Conservation (phyloP, 1,140 invertebrate species). For the Sitobion miscanthi region DNA sequence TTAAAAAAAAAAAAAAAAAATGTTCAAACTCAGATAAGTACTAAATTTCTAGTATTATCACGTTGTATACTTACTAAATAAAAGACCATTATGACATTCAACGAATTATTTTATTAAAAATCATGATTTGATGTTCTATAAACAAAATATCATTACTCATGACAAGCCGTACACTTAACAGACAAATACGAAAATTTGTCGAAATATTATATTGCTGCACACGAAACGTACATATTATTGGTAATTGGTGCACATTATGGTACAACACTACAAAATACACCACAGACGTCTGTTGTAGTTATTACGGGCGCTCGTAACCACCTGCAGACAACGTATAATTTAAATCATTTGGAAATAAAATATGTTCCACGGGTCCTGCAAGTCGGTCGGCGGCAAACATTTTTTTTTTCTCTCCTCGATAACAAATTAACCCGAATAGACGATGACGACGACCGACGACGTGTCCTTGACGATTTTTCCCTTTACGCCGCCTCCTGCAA, state of each 20-base stretch:
- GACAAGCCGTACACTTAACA: background rate
- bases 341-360: conserved; percentile 1
- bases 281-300: background rate
- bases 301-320: background rate
- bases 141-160: background rate
- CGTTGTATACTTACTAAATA: background rate
- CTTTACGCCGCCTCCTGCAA: background rate
- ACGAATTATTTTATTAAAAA: background rate
- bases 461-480: conserved; percentile 21
- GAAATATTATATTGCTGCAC: background rate
- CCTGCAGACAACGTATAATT: background rate
- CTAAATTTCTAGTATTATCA: background rate
- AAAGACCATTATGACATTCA: background rate
- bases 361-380: background rate
- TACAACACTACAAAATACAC: background rate
- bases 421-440: conserved; percentile 18
- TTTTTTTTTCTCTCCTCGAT: background rate
- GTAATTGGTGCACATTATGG: background rate
- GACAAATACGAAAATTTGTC: background rate
- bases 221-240: background rate
- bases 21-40: background rate
- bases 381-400: background rate
- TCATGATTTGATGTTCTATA: background rate
- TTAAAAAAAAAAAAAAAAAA: background rate
- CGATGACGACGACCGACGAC: background rate